These are phyloP conservation scores for Sepiola atlantica DNA, from an alignment of 2,888 invertebrate species.

Conservation along the genomic window DNA sequence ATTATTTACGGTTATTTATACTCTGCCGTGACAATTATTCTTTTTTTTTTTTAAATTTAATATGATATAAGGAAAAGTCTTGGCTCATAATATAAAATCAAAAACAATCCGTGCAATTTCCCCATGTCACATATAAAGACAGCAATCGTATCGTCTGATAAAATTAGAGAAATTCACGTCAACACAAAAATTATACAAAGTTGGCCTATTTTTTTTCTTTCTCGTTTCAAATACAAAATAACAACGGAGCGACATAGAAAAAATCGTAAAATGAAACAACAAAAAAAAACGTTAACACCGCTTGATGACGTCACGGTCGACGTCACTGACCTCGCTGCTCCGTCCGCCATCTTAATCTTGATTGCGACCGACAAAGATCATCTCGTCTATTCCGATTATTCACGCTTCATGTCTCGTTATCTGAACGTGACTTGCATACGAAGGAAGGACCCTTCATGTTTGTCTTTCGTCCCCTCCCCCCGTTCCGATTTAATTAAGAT, in stretches of 20 bases:
- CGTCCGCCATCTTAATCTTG: background rate
- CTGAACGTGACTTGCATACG: background rate
- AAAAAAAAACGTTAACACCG: background rate
- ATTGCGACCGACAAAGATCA: background rate
- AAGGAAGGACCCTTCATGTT: background rate
- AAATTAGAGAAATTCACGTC: too few species aligned
- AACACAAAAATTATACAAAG: too few species aligned
- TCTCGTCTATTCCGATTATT: background rate
- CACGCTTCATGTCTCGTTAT: background rate
- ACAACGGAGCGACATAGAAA: background rate
- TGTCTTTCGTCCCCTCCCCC: background rate
- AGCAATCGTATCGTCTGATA: too few species aligned
- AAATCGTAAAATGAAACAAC: background rate
- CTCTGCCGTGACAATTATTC: too few species aligned
- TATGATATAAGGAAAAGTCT: too few species aligned
- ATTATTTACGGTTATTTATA: too few species aligned
- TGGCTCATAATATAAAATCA: too few species aligned
- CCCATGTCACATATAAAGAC: too few species aligned
- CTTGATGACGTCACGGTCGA: background rate
- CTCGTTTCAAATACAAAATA: background rate
- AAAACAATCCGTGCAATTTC: too few species aligned
- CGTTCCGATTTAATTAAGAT: background rate
- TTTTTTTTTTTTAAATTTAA: too few species aligned
- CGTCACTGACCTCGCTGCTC: background rate
- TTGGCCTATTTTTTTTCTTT: background rate